Evolutionary conservation across 2,888 invertebrate species (phyloP).

Genomic region (Xanthia icteritia): DNA sequence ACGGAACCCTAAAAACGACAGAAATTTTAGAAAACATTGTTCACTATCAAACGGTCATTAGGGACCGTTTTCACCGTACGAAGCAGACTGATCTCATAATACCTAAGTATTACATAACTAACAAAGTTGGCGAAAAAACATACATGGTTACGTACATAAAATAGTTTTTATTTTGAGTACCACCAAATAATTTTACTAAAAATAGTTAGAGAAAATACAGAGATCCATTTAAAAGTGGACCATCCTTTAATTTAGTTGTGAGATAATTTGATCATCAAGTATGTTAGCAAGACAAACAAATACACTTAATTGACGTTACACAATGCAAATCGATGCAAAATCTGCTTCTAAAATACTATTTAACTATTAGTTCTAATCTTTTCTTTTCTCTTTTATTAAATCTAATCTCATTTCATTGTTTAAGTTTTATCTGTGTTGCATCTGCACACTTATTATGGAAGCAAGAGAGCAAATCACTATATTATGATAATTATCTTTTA

Average conservation of each 20-base stretch:
- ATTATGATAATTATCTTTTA: slow-evolving; percentile 1
- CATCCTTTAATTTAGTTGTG: background rate
- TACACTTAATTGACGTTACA: background rate
- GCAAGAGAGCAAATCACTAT: background rate
- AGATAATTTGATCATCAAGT: background rate
- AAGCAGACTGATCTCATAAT: background rate
- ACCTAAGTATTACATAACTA: background rate
- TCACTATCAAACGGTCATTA: slow-evolving; percentile 22
- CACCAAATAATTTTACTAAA: background rate
- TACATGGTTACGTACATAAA: background rate
- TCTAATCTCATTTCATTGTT: slow-evolving; percentile 15
- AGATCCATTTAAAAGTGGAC: background rate
- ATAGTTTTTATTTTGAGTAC: background rate
- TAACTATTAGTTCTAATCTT: background rate
- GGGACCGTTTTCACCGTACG: slow-evolving; percentile 6
- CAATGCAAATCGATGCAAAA: background rate
- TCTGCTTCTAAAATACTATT: background rate
- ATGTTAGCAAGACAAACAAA: background rate
- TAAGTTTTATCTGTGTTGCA: background rate
- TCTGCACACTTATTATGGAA: background rate
- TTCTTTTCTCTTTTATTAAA: too few relatives aligned
- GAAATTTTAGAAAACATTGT: background rate
- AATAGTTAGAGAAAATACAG: background rate
- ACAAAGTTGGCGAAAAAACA: background rate
- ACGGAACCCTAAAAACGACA: background rate